Evolutionary conservation across 2,888 invertebrate species (phyloP), one percentile per base, ranked within the genome.

Genomic region (Himalopsyche japonica): DNA sequence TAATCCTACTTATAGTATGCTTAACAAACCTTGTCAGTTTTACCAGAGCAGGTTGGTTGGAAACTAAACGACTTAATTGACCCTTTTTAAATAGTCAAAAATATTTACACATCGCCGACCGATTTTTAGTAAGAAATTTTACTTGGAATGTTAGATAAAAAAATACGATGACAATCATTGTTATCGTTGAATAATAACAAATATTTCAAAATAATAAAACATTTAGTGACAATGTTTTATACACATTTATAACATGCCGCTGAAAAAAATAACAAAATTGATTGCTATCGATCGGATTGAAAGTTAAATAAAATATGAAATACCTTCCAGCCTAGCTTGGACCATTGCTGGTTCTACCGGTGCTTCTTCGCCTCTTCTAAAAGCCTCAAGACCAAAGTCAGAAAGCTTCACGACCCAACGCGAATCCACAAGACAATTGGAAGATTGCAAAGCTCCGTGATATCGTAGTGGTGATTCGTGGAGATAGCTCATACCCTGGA

Each of bases 351-450:
- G 92, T 87, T 96, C 95, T 0, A 92, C 91, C 34, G 93, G 93
- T 76, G 93, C 94, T 87, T 96, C 93, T 87, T 95, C 95, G 18
- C 95, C 96, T 87, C 94, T 93, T 88, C 97, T 95, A 89, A 98
- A 97, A 89, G 97, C 97, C 87, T 95, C 94, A 77, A 98, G 93
- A 0, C 98, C 98, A 89, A 98, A 98, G 91, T 98, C 98, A 0
- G 98, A 94, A 43, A 98, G 92, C 90, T 99, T 98, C 79, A 98
- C 96, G 85, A 98, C 98, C 98, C 98, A 98, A 43, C 98, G 94
- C 34, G 98, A 97, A 91, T 98, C 98, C 84, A 98, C 97, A 84
- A 98, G 92, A 90, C 98, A 98, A 91, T 98, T 98, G 70, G 97
- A 97, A 0, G 98, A 96, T 88, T 97, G 95, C 84, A 98, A 92